These are phyloP conservation scores for Rhipidura dahli DNA, from an alignment of 2,113 vertebrate species.

Conservation along the genomic window DNA sequence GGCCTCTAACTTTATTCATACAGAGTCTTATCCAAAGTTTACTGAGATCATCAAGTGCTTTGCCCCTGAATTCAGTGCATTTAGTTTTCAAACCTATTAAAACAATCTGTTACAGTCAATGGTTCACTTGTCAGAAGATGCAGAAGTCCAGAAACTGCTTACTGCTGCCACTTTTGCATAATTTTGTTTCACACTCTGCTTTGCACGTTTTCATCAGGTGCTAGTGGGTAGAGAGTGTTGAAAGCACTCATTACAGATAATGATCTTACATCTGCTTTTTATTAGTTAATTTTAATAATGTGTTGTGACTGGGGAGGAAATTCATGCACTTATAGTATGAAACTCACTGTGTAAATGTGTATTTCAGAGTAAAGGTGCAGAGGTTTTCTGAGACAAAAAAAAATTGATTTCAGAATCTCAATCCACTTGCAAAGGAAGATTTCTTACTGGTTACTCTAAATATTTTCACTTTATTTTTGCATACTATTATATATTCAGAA, in stretches of 20 bases:
- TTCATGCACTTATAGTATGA: not conserved
- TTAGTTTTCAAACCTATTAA: not conserved
- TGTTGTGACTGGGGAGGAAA: not conserved
- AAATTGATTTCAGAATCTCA: not conserved
- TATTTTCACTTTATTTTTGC: not conserved
- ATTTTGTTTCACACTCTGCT: not conserved
- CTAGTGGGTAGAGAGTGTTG: not conserved
- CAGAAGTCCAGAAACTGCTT: not conserved
- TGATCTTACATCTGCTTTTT: not conserved
- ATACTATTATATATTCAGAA: not conserved
- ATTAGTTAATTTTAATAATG: conserved; percentile 18
- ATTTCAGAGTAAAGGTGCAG: not conserved
- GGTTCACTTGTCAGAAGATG: not conserved
- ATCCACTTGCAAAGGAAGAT: not conserved
- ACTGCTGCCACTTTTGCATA: not conserved
- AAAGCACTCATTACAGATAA: not conserved
- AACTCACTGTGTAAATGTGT: not conserved
- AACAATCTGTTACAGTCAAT: not conserved
- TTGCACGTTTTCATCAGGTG: not conserved
- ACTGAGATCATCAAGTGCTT: not conserved
- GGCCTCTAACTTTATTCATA: not conserved
- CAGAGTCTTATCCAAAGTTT: not conserved
- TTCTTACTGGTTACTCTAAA: not conserved
- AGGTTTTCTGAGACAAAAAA: not conserved
- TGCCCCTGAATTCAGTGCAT: not conserved